Evolutionary conservation across 2,797 vertebrate species (phyloP).

Genomic region (Adelosebastes latens): DNA sequence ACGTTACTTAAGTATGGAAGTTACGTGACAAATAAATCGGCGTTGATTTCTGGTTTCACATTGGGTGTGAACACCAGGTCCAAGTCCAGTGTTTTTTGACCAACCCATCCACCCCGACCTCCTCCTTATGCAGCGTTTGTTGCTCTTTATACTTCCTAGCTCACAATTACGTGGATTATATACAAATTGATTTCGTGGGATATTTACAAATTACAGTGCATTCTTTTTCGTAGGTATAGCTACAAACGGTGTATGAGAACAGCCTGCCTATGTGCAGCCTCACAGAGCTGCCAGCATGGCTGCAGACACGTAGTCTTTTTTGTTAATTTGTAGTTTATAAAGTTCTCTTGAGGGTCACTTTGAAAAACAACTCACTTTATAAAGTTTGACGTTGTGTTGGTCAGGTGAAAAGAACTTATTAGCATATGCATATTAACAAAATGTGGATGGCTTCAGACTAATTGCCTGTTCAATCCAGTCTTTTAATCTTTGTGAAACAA

Average conservation of each 20-base stretch:
- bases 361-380: neutral
- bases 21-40: fast-evolving
- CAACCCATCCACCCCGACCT: too few species aligned
- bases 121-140: too few species aligned
- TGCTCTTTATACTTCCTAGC: too few species aligned
- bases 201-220: too few species aligned
- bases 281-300: neutral
- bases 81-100: too few species aligned
- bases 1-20: too few species aligned
- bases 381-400: neutral
- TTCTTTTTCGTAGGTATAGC: too few species aligned
- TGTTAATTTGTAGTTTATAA: neutral
- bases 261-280: neutral
- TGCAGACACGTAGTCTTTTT: neutral
- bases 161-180: too few species aligned
- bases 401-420: neutral
- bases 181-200: too few species aligned
- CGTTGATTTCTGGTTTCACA: too few species aligned
- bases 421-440: neutral
- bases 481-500: slow-evolving; percentile 28
- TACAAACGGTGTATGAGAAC: too few species aligned
- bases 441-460: neutral
- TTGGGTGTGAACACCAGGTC: too few species aligned
- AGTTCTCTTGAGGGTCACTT: neutral
- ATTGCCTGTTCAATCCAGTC: slow-evolving; percentile 14